Conservation (phyloP, 2,888 invertebrate genomes). For the Campoplex nolae region DNA sequence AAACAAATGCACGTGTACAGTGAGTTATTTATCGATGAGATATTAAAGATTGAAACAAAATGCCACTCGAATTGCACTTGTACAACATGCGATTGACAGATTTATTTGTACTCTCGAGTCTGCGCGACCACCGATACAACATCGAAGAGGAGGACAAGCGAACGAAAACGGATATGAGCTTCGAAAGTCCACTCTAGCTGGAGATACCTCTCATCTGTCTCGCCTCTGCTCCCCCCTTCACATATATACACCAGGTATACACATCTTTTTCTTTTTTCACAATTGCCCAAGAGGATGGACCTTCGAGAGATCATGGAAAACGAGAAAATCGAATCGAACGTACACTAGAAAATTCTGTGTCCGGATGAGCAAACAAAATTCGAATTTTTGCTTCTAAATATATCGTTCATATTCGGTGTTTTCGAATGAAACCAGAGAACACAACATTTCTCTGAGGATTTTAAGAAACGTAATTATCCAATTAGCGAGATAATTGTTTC, state of each 20-base stretch:
- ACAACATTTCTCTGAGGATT: too few species aligned
- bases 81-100: constrained; percentile 19
- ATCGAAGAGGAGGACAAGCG: constrained; percentile 7
- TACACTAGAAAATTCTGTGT: too few species aligned
- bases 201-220: constrained; percentile 24
- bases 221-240: neutral
- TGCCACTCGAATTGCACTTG: neutral
- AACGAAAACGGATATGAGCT: constrained; percentile 38
- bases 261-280: neutral
- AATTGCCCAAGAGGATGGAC: constrained; percentile 18
- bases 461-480: neutral
- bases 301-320: too few species aligned
- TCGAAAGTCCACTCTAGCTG: constrained; percentile 21
- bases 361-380: too few species aligned
- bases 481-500: neutral
- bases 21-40: neutral
- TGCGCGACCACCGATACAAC: constrained; percentile 9
- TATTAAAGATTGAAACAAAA: constrained; percentile 11
- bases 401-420: too few species aligned
- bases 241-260: too few species aligned
- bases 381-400: too few species aligned
- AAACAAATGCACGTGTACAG: neutral
- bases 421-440: too few species aligned
- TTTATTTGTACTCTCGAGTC: constrained; percentile 58
- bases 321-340: too few species aligned